Percentiles rank a stretch among this genome's conserved stretches.
Evolutionary conservation across 2,113 vertebrate genomes (phyloP).

Genomic region (Ammodytes marinus): DNA sequence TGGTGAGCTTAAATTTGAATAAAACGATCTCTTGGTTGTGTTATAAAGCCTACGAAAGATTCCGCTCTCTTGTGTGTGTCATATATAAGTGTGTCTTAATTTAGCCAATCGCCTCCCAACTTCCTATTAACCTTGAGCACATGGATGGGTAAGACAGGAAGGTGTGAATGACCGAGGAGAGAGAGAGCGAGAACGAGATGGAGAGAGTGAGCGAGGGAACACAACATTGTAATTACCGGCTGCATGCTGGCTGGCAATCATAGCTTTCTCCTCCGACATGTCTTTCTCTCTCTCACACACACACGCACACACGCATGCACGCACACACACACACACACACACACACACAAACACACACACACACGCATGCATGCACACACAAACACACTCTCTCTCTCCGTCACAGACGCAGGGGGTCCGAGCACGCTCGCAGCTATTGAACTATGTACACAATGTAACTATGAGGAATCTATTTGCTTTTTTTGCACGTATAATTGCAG

Average conservation of each 20-base stretch:
- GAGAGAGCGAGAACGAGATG: conserved; percentile 22
- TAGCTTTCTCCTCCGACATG: conserved; percentile 62
- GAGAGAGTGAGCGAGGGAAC: conserved; percentile 48
- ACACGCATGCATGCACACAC: too few species aligned
- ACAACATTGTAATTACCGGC: conserved; percentile 75
- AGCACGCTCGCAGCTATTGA: conserved; percentile 47
- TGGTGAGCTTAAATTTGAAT: too few species aligned
- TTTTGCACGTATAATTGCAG: conserved; percentile 35
- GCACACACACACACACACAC: too few species aligned
- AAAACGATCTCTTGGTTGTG: too few species aligned
- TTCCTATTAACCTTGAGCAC: conserved; percentile 75
- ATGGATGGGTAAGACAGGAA: conserved; percentile 62
- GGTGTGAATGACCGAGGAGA: conserved; percentile 65
- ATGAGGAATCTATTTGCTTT: conserved; percentile 41
- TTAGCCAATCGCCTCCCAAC: conserved; percentile 50
- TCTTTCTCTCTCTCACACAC: conserved; percentile 36
- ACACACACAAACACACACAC: too few species aligned
- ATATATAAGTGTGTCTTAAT: conserved; percentile 54
- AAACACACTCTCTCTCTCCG: conserved; percentile 32
- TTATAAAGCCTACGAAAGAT: neutral
- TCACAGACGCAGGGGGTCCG: conserved; percentile 39
- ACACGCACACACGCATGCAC: neutral
- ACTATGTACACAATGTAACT: conserved; percentile 38
- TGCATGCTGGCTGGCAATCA: conserved; percentile 80
- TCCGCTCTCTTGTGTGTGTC: conserved; percentile 1